A percentile compares a stretch with the other conserved stretches of the same genome.
These are phyloP conservation scores for Otus sunia DNA, from an alignment of 2,113 vertebrate species.

Conservation along the genomic window DNA sequence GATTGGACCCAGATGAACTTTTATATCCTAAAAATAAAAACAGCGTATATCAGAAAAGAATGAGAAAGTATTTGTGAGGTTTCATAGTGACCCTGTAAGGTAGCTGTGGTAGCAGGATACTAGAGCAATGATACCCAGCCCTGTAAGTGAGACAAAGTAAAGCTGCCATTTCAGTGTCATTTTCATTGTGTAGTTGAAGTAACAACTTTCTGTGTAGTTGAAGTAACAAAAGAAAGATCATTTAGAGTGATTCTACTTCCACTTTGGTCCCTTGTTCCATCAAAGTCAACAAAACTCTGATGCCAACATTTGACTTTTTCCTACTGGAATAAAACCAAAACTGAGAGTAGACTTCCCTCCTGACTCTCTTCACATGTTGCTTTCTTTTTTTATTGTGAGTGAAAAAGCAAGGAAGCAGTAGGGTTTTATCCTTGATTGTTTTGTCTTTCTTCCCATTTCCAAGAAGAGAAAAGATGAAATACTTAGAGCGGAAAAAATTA, in stretches of 20 bases:
- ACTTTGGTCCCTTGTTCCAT: background rate
- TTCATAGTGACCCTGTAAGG: background rate
- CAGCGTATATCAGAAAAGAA: background rate
- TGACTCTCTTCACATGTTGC: background rate
- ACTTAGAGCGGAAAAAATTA: background rate
- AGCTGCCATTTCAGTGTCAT: background rate
- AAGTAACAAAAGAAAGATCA: background rate
- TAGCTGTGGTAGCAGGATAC: background rate
- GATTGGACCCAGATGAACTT: background rate
- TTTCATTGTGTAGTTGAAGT: background rate
- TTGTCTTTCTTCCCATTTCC: background rate
- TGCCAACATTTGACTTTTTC: background rate
- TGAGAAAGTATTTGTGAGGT: background rate
- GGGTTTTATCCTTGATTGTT: background rate
- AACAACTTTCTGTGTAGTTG: background rate
- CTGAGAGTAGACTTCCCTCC: background rate
- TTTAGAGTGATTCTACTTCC: background rate
- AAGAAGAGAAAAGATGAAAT: background rate
- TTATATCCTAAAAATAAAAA: background rate
- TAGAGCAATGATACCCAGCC: background rate
- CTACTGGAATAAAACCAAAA: background rate
- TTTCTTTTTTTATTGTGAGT: background rate
- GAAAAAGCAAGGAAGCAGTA: background rate
- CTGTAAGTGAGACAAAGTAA: background rate
- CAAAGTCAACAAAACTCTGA: background rate